phyloP scores from a whole-genome alignment of 2,888 invertebrate genomes.

The Netelia fuscicornis region DNA sequence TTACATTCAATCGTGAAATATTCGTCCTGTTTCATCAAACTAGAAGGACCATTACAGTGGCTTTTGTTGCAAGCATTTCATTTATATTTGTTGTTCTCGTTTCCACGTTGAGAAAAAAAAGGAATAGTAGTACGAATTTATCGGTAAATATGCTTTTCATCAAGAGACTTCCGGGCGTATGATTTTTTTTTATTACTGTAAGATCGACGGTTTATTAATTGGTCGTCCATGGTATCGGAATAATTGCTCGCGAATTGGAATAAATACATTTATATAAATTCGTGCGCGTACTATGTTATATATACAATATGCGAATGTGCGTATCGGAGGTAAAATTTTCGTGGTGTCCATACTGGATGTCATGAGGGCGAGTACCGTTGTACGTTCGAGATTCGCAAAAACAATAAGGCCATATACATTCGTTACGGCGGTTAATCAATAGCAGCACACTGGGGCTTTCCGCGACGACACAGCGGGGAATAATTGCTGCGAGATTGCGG shows the following conservation, averaged over 20 bases:
- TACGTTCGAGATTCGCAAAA: slow-evolving; percentile 45
- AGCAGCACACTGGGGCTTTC: slow-evolving; percentile 49
- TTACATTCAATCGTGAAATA: slow-evolving; percentile 45
- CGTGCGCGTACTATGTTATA: not conserved
- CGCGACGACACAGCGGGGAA: slow-evolving; percentile 58
- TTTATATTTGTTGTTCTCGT: not conserved
- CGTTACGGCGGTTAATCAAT: slow-evolving; percentile 64
- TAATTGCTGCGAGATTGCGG: slow-evolving; percentile 65
- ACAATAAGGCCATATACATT: slow-evolving; percentile 62
- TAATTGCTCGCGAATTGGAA: not conserved
- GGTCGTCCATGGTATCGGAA: not conserved
- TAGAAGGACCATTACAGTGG: not conserved
- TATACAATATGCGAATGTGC: not conserved
- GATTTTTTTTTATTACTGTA: not conserved
- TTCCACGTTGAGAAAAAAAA: not conserved
- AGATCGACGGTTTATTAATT: slow-evolving; percentile 3
- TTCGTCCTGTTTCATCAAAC: slow-evolving; percentile 20
- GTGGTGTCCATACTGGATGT: not conserved
- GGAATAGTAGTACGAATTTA: not conserved
- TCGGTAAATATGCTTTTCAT: not conserved
- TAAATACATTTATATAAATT: not conserved
- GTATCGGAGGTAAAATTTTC: slow-evolving; percentile 24
- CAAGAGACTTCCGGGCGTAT: not conserved
- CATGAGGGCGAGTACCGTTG: slow-evolving; percentile 1
- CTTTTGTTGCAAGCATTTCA: slow-evolving; percentile 22